Percentiles rank a stretch among this genome's conserved stretches.
Evolutionary conservation across 1,140 invertebrate species (phyloP).

Genomic region (Oscheius sp.): DNA sequence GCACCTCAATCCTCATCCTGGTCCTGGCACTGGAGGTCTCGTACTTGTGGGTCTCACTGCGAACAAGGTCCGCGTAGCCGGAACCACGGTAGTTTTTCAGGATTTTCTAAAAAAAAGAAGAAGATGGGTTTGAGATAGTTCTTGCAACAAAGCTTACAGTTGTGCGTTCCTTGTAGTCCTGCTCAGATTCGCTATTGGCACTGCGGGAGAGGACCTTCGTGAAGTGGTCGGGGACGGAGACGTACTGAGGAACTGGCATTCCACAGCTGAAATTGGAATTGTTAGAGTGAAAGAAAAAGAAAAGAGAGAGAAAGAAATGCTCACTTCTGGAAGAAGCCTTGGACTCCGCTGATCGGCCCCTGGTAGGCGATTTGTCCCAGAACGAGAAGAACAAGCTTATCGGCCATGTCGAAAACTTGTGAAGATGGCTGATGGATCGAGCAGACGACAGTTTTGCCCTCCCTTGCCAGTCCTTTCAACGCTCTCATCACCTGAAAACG

Average conservation of each 20-base stretch:
- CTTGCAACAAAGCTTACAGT: too few relatives aligned
- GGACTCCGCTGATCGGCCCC: slow-evolving; percentile 73
- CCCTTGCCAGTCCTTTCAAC: slow-evolving; percentile 67
- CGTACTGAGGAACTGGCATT: slow-evolving; percentile 13
- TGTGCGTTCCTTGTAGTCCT: background rate
- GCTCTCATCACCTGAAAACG: slow-evolving; percentile 68
- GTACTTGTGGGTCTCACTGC: slow-evolving; percentile 1
- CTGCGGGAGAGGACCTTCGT: slow-evolving; percentile 11
- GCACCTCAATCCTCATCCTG: slow-evolving; percentile 9
- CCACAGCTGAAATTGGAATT: slow-evolving; percentile 15
- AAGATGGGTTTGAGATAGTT: background rate
- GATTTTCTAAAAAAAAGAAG: slow-evolving; percentile 74
- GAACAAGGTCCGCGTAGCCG: slow-evolving; percentile 20
- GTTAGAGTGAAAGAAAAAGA: too few relatives aligned
- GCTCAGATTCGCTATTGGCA: background rate
- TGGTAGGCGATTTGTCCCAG: slow-evolving; percentile 85
- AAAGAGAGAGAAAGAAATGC: too few relatives aligned
- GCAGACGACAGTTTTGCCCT: slow-evolving; percentile 75
- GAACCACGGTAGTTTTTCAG: slow-evolving; percentile 73
- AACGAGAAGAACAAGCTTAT: slow-evolving; percentile 68
- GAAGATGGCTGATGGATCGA: slow-evolving; percentile 82
- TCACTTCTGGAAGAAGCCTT: too few relatives aligned
- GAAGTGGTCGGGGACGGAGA: slow-evolving; percentile 14
- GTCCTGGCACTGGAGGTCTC: background rate
- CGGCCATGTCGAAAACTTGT: slow-evolving; percentile 76